Evolutionary conservation across 2,113 vertebrate species (phyloP), one percentile per base, ranked within the genome.

Genomic region (Irena cyanogastra): DNA sequence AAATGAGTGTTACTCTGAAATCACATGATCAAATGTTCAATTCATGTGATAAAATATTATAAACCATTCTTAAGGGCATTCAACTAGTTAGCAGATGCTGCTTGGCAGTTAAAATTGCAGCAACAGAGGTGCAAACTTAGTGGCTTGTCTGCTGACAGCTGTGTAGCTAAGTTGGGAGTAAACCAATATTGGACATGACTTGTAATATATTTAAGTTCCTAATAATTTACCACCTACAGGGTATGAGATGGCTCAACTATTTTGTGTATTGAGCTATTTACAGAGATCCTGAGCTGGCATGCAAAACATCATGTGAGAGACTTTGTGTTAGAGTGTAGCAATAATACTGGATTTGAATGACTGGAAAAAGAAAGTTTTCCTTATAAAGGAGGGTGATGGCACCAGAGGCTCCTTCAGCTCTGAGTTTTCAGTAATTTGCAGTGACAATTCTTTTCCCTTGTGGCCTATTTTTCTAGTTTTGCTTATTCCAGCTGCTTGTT

Each of bases 101-200:
- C 65, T 89, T 89, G 93, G 91, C 69, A 89, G 44, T 93, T 92
- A 56, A 1, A 22, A 50, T 53, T 82, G 61, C 69, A 91, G 77
- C 56, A 76, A 24, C 41, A 72, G 76, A 94, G 89, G 49, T 89
- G 79, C 37, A 57, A 72, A 39, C 77, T 72, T 78, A 28, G 57
- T 68, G 91, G 28, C 59, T 93, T 76, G 60, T 72, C 57, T 91
- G 89, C 65, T 95, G 89, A 79, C 91, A 96, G 83, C 91, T 84
- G 65, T 2, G 2, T 81, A 30, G 80, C 39, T 83, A 56, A 89
- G 53, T 37, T 84, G 49, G 14, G 20, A 79, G 37, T 56, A 91
- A 93, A 85, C 66, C 69, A 76, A 14, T 89, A 72, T 94, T 92
- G 78, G 89, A 76, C 74, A 64, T 89, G 83, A 82, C 60, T 94